A percentile compares a stretch with the other conserved stretches of the same genome.
phyloP scores from a whole-genome alignment of 2,888 invertebrate species.

The Piscicola geometra region DNA sequence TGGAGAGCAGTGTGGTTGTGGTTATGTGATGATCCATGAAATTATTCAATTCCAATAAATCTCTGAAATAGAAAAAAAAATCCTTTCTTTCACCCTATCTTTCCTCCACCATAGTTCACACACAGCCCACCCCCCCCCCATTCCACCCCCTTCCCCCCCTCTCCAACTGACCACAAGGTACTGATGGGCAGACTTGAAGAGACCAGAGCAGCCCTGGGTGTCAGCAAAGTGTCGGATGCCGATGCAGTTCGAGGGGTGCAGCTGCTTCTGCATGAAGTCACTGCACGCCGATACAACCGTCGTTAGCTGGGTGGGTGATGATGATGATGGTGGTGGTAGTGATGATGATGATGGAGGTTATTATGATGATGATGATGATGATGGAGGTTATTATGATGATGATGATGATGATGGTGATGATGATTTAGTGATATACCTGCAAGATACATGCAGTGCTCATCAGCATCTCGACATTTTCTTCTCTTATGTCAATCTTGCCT shows the following conservation, averaged over 20 bases:
- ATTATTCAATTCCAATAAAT: too few relatives aligned
- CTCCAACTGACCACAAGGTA: conserved; percentile 70
- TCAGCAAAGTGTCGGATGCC: conserved; percentile 89
- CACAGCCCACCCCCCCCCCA: too few relatives aligned
- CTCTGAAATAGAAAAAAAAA: too few relatives aligned
- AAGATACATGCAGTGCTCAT: conserved; percentile 79
- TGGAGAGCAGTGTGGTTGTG: neutral
- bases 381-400: too few relatives aligned
- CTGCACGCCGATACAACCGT: conserved; percentile 85
- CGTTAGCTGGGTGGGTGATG: conserved; percentile 55
- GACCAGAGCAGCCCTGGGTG: conserved; percentile 73
- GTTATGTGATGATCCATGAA: too few relatives aligned
- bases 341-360: neutral
- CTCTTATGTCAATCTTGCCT: conserved; percentile 72
- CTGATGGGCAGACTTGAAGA: conserved; percentile 74
- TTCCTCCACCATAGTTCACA: too few relatives aligned
- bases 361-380: too few relatives aligned
- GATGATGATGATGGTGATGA: too few relatives aligned
- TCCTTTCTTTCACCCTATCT: too few relatives aligned
- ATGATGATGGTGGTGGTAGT: neutral
- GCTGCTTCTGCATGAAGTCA: conserved; percentile 74
- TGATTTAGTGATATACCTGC: too few relatives aligned
- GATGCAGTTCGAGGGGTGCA: conserved; percentile 87
- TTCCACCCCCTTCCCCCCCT: neutral
- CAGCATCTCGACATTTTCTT: conserved; percentile 84